Base-by-base conservation (phyloP, 2,888 invertebrate genomes). In the Pterostichus niger region DNA sequence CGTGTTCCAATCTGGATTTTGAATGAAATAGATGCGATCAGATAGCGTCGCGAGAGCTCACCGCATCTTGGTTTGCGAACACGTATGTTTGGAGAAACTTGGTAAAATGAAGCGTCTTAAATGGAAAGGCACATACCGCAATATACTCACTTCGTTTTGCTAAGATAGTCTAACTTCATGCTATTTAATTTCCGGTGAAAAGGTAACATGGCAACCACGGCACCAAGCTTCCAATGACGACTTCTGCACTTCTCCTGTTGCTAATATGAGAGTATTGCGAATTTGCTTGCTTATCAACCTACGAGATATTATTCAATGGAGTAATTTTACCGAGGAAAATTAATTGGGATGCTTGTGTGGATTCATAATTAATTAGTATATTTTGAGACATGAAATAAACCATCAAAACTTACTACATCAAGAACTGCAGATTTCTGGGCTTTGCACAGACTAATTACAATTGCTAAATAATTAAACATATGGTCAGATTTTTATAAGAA, bases 121-220 rank as follows among this genome's bases (percentile, higher is more conserved):
- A 64, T 82, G 82, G 44, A 59, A 56, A 52, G 17, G 24, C 71
- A 54, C 56, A 52, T 81, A 81, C 54, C 54, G 71, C 81, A 68
- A 17, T 79, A 56, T 33, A 46, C 56, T 15, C 44, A 82, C 82
- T 82, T 82, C 75, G 82, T 82, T 82, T 80, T 61, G 54, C 75
- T 54, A 75, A 82, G 75, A 82, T 82, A 61, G 44, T 76, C 82
- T 73, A 82, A 82, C 82, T 82, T 82, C 61, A 15, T 46, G 82
- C 82, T 82, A 82, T 75, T 82, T 82, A 82, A 82, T 82, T 82
- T 82, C 82, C 82, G 82, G 82, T 73, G 56, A 73, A 61, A 82
- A 82, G 82, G 82, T 82, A 82, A 59, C 49, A 3, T 6, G 15
- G 82, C 49, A 81, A 81, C 81, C 44, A 44, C 68, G 24, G 15